Evolutionary conservation across 2,888 invertebrate genomes (phyloP).

Genomic region (Synergus laeviventris): DNA sequence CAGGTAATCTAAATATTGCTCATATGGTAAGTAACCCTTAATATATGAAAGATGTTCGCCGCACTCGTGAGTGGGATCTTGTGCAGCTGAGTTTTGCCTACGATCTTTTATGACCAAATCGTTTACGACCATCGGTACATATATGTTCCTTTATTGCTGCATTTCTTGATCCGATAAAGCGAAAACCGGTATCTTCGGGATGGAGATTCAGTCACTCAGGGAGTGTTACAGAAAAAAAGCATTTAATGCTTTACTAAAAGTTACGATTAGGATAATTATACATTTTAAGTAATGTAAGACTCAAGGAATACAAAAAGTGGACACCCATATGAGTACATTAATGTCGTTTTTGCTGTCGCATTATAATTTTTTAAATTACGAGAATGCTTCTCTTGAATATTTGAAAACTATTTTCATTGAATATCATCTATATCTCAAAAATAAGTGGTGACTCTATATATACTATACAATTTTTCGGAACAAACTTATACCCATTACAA

Average conservation of each 20-base stretch:
- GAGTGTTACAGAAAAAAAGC: constrained; percentile 1
- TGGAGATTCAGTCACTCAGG: constrained; percentile 16
- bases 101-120: constrained; percentile 54
- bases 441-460: too few species aligned
- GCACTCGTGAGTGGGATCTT: constrained; percentile 47
- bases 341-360: background rate
- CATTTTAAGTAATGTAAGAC: constrained; percentile 18
- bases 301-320: constrained; percentile 13
- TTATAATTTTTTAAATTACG: too few species aligned
- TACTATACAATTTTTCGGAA: too few species aligned
- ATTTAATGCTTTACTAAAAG: constrained; percentile 8
- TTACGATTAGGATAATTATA: constrained; percentile 22
- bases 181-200: constrained; percentile 51
- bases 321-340: constrained; percentile 1
- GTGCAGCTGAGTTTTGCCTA: constrained; percentile 50
- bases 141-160: constrained; percentile 55
- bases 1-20: constrained; percentile 47
- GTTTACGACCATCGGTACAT: constrained; percentile 53
- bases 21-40: too few species aligned
- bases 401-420: too few species aligned
- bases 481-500: too few species aligned
- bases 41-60: constrained; percentile 47
- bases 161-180: constrained; percentile 55
- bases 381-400: too few species aligned
- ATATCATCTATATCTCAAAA: too few species aligned